phyloP scores from a whole-genome alignment of 2,113 vertebrate genomes.

The Callospermophilus lateralis region DNA sequence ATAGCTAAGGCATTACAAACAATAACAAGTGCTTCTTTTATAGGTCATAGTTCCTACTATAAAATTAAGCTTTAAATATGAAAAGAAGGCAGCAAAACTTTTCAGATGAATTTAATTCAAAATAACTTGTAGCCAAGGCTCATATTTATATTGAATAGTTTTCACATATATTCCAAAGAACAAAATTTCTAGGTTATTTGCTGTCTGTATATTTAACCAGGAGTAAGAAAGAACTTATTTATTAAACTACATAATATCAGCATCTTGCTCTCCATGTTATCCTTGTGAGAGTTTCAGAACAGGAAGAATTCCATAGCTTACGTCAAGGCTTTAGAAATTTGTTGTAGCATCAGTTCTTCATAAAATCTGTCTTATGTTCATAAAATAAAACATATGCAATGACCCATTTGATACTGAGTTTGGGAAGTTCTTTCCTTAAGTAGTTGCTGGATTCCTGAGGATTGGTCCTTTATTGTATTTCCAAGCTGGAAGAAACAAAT shows the following conservation, averaged over 20 bases:
- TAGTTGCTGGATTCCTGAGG: not conserved
- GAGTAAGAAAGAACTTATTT: not conserved
- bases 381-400: not conserved
- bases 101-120: slow-evolving; percentile 27
- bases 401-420: not conserved
- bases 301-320: not conserved
- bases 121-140: not conserved
- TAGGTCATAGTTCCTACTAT: not conserved
- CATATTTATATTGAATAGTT: not conserved
- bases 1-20: slow-evolving; percentile 69
- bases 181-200: not conserved
- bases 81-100: not conserved
- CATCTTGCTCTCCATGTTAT: not conserved
- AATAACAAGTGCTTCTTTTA: slow-evolving; percentile 52
- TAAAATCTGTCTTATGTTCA: not conserved
- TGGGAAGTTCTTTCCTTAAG: not conserved
- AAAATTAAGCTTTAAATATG: slow-evolving; percentile 18
- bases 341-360: not conserved
- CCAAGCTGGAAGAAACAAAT: not conserved
- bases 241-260: not conserved
- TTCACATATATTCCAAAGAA: not conserved
- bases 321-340: not conserved
- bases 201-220: not conserved
- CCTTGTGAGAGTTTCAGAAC: not conserved
- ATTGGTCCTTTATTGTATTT: not conserved